Conservation (phyloP, 2,888 invertebrate species). For the Hypsopygia costalis region DNA sequence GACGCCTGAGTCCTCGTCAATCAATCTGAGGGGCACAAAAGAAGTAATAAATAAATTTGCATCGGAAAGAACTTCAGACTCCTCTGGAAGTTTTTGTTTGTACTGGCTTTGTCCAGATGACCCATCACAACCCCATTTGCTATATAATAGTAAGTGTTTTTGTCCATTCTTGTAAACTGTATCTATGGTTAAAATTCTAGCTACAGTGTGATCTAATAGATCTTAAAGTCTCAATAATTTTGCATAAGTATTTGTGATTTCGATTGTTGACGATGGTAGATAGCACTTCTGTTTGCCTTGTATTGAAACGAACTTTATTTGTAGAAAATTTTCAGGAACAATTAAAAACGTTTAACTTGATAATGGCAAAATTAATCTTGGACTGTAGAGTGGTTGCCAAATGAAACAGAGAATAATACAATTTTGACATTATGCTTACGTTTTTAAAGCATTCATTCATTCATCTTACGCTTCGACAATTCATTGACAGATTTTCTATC, state of each 20-base stretch:
- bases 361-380: no score
- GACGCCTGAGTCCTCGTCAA: slow-evolving; percentile 12
- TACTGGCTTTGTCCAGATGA: no score
- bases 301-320: no score
- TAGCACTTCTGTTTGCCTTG: slow-evolving; percentile 5
- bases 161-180: slow-evolving; percentile 7
- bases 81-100: slow-evolving; percentile 15
- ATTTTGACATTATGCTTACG: no score
- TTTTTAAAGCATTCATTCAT: no score
- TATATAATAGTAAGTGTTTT: slow-evolving; percentile 8
- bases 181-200: slow-evolving; percentile 12
- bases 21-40: slow-evolving; percentile 21
- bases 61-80: slow-evolving; percentile 14
- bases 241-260: slow-evolving; percentile 12
- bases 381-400: no score
- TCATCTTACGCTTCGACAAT: no score
- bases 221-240: no score
- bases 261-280: slow-evolving; percentile 6
- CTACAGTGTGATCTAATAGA: slow-evolving; percentile 21
- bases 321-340: no score
- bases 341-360: no score
- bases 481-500: no score
- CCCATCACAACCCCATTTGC: slow-evolving; percentile 16
- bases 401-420: no score
- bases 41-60: slow-evolving; percentile 20